Evolutionary conservation across 2,113 vertebrate genomes (phyloP), one percentile per base, ranked within the genome.

Genomic region (Notothenia rossii): DNA sequence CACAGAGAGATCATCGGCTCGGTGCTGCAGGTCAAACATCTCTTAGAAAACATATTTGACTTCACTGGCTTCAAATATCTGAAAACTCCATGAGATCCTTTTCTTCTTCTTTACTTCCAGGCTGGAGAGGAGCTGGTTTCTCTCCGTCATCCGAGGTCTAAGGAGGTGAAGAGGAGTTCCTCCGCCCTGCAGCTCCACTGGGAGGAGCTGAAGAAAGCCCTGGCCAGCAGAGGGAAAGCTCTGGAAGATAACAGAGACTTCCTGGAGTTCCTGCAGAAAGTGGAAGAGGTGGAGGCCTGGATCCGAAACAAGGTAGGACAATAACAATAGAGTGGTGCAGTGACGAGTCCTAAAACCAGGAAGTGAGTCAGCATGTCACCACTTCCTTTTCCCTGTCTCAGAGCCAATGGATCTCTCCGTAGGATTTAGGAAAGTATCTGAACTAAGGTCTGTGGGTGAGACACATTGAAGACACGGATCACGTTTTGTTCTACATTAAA

Each of bases 281-380:
- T 96, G 10, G 96, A 98, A 18, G 92, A 96, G 46, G 94, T 97
- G 73, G 97, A 98, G 85, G 94, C 96, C 81, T 98, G 97, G 97
- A 97, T 98, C 84, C 93, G 95, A 71, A 95, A 97, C 59, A 97
- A 95, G 96, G 97, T 96, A 72, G n/a, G 63, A 53, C 25, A 29
- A 29, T 29, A 29, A 29, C 3, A 3, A 29, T 29, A 3, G 25
- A 29, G 25, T 29, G 25, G 25, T 29, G 25, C 25, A 29, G 25
- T 3, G 3, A 29, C 25, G 25, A 29, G 3, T 29, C 25, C 3
- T 29, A 29, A 29, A 29, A 29, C n/a, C n/a, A n/a, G n/a, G n/a
- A n/a, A n/a, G n/a, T n/a, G n/a, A n/a, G n/a, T n/a, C n/a, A n/a
- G n/a, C n/a, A n/a, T n/a, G n/a, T n/a, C n/a, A n/a, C n/a, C n/a